These are phyloP conservation scores for Poeciliopsis retropinna DNA, from an alignment of 2,113 vertebrate genomes.

Conservation along the genomic window DNA sequence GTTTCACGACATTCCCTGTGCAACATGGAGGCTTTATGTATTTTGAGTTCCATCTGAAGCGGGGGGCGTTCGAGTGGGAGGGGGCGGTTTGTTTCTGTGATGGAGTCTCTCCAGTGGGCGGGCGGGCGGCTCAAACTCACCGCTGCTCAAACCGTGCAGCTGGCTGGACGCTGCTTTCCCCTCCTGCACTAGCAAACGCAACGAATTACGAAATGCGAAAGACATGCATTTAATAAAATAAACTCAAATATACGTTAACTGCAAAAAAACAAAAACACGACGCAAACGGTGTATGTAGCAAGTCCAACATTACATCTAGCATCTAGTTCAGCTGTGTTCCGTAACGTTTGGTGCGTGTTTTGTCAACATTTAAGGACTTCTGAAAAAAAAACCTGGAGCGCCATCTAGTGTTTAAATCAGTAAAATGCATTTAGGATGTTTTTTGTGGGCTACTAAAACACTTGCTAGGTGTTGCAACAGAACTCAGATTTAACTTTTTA, in stretches of 20 bases:
- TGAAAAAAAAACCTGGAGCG: neutral
- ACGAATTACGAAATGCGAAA: neutral
- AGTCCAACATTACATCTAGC: neutral
- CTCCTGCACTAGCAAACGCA: neutral
- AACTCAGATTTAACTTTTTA: too few relatives aligned
- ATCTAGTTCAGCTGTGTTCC: neutral
- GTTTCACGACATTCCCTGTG: constrained; percentile 52
- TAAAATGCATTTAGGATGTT: neutral
- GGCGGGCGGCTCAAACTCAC: constrained; percentile 10
- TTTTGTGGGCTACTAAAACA: too few relatives aligned
- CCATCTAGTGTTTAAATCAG: constrained; percentile 32
- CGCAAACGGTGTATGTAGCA: neutral
- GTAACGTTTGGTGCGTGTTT: neutral
- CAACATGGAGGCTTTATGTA: constrained; percentile 82
- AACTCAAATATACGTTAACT: neutral
- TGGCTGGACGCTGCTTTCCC: constrained; percentile 17
- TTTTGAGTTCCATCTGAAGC: constrained; percentile 75
- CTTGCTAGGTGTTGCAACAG: too few relatives aligned
- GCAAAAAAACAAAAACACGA: neutral
- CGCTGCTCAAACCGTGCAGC: constrained; percentile 40
- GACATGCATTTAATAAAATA: neutral
- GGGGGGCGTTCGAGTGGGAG: constrained; percentile 67
- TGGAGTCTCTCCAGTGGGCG: constrained; percentile 52
- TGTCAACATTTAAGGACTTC: neutral
- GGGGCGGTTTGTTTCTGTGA: constrained; percentile 66